Conservation (phyloP, 2,888 invertebrate genomes). For the Yponomeuta sedellus region DNA sequence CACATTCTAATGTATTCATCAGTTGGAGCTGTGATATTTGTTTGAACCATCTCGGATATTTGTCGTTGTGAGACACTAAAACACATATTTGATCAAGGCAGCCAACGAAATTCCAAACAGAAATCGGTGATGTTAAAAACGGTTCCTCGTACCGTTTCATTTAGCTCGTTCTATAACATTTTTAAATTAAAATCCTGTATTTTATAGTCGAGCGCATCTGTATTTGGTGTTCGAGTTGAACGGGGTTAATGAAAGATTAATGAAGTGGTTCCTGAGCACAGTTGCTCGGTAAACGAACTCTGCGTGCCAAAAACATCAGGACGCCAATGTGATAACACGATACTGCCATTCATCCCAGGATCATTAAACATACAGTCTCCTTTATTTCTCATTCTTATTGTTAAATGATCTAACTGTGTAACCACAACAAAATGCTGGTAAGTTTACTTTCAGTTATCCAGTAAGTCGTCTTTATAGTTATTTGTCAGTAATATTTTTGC, state of each 20-base stretch:
- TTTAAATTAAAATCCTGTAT: background rate
- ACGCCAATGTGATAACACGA: background rate
- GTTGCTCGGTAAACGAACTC: background rate
- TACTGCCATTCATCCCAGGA: too few relatives aligned
- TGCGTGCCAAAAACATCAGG: background rate
- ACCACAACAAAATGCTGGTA: too few relatives aligned
- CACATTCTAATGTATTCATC: constrained; percentile 3
- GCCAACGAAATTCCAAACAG: background rate
- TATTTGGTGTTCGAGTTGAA: background rate
- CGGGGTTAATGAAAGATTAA: background rate
- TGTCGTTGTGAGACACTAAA: background rate
- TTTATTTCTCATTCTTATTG: too few relatives aligned
- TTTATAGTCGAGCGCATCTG: background rate
- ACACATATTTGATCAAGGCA: constrained; percentile 5
- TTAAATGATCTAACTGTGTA: too few relatives aligned
- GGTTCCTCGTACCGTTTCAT: background rate
- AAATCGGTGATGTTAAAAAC: background rate
- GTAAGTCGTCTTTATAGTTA: background rate
- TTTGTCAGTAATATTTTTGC: background rate
- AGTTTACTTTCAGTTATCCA: too few relatives aligned
- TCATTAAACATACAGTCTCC: too few relatives aligned
- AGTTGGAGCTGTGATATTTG: background rate
- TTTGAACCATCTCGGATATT: background rate
- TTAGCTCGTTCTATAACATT: background rate
- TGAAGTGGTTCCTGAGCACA: background rate